Evolutionary conservation across 2,113 vertebrate genomes (phyloP).

Genomic region (Coptodon rendalli): DNA sequence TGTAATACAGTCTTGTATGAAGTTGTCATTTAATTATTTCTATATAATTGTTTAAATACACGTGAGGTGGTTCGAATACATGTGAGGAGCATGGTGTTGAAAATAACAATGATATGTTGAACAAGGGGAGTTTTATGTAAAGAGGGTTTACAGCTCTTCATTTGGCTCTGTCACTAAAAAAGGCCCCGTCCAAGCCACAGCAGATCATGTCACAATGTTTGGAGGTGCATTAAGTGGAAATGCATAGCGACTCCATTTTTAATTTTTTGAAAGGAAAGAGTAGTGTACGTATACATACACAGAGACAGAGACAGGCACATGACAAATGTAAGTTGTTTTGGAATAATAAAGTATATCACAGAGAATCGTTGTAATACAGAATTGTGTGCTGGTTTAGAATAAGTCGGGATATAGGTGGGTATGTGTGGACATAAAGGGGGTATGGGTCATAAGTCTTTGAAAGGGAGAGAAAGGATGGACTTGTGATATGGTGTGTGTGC

Average conservation of each 20-base stretch:
- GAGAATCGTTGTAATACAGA: accelerated
- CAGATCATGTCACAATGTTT: neutral
- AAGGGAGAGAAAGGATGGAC: neutral
- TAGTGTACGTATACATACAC: accelerated
- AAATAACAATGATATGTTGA: neutral
- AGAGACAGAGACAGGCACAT: neutral
- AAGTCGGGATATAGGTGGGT: accelerated
- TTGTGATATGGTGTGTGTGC: neutral
- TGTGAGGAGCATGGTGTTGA: neutral
- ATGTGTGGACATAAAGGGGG: slow-evolving; percentile 29
- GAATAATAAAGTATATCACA: neutral
- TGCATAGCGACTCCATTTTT: neutral
- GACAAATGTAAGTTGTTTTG: neutral
- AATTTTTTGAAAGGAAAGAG: neutral
- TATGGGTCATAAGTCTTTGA: neutral
- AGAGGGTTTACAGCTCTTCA: neutral
- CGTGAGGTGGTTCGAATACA: neutral
- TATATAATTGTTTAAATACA: neutral
- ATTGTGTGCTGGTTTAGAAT: neutral
- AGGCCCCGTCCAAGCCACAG: neutral
- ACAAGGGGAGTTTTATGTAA: neutral
- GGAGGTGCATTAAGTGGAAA: neutral
- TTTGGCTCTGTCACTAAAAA: neutral
- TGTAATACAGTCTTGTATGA: neutral
- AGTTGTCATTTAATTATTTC: neutral